A percentile compares a stretch with the other conserved stretches of the same genome.
phyloP scores from a whole-genome alignment of 2,113 vertebrate genomes.

The Lycocorax pyrrhopterus region DNA sequence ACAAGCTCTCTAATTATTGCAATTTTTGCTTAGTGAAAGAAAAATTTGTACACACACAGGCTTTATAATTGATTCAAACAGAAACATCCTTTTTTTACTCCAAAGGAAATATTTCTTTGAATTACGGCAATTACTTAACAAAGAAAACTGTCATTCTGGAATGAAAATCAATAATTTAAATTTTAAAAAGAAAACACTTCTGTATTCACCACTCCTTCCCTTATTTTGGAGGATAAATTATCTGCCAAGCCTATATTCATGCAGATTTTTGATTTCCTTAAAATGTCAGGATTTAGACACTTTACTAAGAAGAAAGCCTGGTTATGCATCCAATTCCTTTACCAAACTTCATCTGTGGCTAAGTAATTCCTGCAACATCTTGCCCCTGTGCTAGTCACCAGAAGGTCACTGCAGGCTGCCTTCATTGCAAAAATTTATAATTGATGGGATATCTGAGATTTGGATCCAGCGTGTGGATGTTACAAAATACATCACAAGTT shows the following conservation, averaged over 20 bases:
- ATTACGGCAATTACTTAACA: not conserved
- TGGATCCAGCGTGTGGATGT: not conserved
- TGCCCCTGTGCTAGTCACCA: not conserved
- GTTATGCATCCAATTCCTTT: not conserved
- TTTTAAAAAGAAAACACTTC: not conserved
- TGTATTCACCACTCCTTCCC: not conserved
- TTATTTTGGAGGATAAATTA: not conserved
- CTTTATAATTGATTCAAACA: not conserved
- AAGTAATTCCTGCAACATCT: not conserved
- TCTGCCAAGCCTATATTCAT: not conserved
- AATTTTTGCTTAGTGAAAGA: not conserved
- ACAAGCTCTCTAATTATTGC: not conserved
- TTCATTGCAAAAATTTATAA: not conserved
- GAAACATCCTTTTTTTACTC: not conserved
- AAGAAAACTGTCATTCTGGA: not conserved
- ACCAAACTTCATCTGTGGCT: not conserved
- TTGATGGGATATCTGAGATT: not conserved
- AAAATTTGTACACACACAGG: not conserved
- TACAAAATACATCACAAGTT: constrained; percentile 18
- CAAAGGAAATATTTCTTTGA: not conserved
- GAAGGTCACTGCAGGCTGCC: not conserved
- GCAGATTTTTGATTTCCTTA: not conserved
- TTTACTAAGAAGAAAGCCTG: not conserved
- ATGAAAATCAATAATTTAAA: not conserved
- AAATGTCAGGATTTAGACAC: not conserved